Conservation (phyloP, 2,113 vertebrate genomes). For the Xiphias gladius region DNA sequence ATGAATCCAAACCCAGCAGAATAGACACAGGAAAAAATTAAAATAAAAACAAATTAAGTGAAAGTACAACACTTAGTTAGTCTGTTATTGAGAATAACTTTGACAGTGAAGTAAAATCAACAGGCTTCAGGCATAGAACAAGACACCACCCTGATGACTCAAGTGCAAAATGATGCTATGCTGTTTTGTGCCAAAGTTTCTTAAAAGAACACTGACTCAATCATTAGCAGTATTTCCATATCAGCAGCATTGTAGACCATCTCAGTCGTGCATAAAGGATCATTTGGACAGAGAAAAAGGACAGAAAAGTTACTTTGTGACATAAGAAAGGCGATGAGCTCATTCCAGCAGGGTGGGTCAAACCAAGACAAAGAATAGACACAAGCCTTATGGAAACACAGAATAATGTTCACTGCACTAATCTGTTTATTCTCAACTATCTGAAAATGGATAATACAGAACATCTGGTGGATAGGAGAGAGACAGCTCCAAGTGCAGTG, state of each 20-base stretch:
- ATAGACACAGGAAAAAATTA: neutral
- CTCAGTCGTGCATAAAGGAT: neutral
- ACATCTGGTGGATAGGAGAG: slow-evolving; percentile 41
- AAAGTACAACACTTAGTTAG: neutral
- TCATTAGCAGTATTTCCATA: neutral
- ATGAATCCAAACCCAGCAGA: neutral
- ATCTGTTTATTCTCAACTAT: slow-evolving; percentile 46
- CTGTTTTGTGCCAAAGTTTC: slow-evolving; percentile 10
- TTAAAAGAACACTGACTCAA: neutral
- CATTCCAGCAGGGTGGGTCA: slow-evolving; percentile 12
- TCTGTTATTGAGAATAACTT: neutral
- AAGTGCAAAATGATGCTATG: neutral
- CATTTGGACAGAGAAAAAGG: slow-evolving; percentile 6
- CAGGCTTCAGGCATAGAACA: neutral
- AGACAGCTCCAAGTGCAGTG: neutral
- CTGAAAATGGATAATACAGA: slow-evolving; percentile 26
- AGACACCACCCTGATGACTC: slow-evolving; percentile 6
- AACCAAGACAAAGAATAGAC: slow-evolving; percentile 46
- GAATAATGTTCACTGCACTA: slow-evolving; percentile 30
- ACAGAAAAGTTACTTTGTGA: neutral
- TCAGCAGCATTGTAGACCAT: neutral
- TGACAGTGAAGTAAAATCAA: neutral
- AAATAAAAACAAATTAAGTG: neutral
- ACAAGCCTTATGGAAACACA: slow-evolving; percentile 28
- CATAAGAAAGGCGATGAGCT: neutral